Base-by-base conservation (phyloP, 2,888 invertebrate species). In the Tiliacea citrago region DNA sequence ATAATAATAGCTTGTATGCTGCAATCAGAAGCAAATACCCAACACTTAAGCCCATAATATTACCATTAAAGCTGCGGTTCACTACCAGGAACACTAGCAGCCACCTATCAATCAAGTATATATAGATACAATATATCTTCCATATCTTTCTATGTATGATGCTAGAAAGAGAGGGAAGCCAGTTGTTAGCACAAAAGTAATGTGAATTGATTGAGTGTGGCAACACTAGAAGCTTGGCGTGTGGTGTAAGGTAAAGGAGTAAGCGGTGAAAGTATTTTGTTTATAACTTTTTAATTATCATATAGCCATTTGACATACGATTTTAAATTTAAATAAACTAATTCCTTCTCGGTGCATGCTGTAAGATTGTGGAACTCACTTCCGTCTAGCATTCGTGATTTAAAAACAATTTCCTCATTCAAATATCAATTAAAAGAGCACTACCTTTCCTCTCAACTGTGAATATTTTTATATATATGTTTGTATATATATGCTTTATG, bases 121-220 rank as follows among this genome's bases (percentile, higher is more conserved):
- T n/a, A n/a, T n/a, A n/a, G n/a, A n/a, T n/a, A n/a, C n/a, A 29
- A 29, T 18, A 18, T 24, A 55, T 73, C 5, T 72, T 39, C n/a
- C 73, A 65, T 84, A 86, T 39, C 77, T 68, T 70, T 86, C 78
- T 79, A 49, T 49, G 5, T 18, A 39, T 16, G 21, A 7, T 21
- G 68, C 42, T 71, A 73, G 73, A 88, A 67, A 80, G 78, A 76
- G 86, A 87, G 18, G 58, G 53, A 21, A 29, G 29, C 21, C 42
- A 67, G 79, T 75, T 73, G 81, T 83, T 79, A 79, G 72, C 72
- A 75, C 68, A 72, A 81, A 81, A 86, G 80, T 87, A 82, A 86
- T 85, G 75, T 75, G 75, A 81, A 85, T 82, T 86, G 76, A 85
- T 87, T 86, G 81, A 84, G 83, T 75, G 83, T 82, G 87, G 89